A percentile compares a stretch with the other conserved stretches of the same genome.
These are phyloP conservation scores for Emydura subglobosa DNA, from an alignment of 2,113 vertebrate genomes.

Conservation along the genomic window DNA sequence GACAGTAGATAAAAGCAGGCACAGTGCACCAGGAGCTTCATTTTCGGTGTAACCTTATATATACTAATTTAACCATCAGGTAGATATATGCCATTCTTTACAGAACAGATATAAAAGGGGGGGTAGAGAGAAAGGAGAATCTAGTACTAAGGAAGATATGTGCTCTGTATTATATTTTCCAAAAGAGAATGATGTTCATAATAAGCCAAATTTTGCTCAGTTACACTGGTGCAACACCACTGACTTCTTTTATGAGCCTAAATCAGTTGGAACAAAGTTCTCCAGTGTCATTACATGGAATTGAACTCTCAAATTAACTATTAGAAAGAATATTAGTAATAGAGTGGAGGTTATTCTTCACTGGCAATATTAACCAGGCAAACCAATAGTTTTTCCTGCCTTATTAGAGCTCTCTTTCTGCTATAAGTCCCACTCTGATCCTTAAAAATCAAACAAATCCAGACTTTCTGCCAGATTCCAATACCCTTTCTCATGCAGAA, in stretches of 20 bases:
- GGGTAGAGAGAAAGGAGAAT: not conserved
- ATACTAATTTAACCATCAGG: not conserved
- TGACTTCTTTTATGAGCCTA: fast-evolving
- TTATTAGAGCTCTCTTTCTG: not conserved
- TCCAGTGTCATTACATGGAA: not conserved
- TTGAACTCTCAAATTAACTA: not conserved
- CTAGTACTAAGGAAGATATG: conserved; percentile 36
- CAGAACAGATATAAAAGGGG: not conserved
- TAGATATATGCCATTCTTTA: not conserved
- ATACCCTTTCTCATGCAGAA: not conserved
- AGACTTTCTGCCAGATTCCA: not conserved
- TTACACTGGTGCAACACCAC: conserved; percentile 9
- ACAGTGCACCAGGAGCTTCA: not conserved
- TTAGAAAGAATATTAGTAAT: conserved; percentile 1
- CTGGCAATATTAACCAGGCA: not conserved
- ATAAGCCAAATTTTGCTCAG: conserved; percentile 24
- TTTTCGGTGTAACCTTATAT: not conserved
- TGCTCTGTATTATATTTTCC: not conserved
- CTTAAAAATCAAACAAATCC: not conserved
- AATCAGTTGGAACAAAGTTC: not conserved
- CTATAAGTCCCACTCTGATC: not conserved
- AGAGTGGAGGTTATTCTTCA: not conserved
- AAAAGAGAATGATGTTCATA: not conserved
- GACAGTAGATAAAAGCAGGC: conserved; percentile 44
- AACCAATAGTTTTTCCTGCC: conserved; percentile 17